Evolutionary conservation across 64 coral and sea anemone species (phyloP).

Genomic region (Dendrophyllia cribrosa): DNA sequence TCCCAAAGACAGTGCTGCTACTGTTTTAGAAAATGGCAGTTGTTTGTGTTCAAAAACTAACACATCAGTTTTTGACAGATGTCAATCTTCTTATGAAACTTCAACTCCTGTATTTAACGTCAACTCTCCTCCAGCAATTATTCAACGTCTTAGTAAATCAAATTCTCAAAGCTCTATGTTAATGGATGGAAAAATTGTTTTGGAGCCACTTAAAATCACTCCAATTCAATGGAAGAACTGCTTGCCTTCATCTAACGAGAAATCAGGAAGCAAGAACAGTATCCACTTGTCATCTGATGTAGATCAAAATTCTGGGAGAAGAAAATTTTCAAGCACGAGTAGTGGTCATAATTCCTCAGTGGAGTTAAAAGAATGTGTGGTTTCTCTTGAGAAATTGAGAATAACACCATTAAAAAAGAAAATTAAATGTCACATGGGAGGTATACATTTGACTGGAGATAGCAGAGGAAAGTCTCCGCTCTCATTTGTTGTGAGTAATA

Average conservation of each 20-base stretch:
- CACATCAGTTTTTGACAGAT: neutral
- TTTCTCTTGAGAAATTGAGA: slow-evolving; percentile 76
- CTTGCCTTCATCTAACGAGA: neutral
- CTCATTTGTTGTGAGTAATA: slow-evolving; percentile 52
- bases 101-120: slow-evolving; percentile 18
- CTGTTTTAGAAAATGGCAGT: neutral
- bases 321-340: neutral
- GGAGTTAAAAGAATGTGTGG: slow-evolving; percentile 69
- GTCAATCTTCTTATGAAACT: neutral
- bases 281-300: neutral
- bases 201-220: slow-evolving; percentile 15
- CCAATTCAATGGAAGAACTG: slow-evolving; percentile 14
- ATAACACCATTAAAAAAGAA: slow-evolving; percentile 62
- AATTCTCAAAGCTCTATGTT: neutral
- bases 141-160: neutral
- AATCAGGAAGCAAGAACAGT: neutral
- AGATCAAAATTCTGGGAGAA: neutral
- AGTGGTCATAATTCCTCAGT: neutral
- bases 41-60: neutral
- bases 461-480: slow-evolving; percentile 45
- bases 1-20: neutral
- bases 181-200: slow-evolving; percentile 5
- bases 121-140: neutral
- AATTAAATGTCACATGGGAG: neutral
- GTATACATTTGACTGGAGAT: neutral